These are phyloP conservation scores for Brachirus orientalis DNA, from an alignment of 2,113 vertebrate species.

Conservation along the genomic window DNA sequence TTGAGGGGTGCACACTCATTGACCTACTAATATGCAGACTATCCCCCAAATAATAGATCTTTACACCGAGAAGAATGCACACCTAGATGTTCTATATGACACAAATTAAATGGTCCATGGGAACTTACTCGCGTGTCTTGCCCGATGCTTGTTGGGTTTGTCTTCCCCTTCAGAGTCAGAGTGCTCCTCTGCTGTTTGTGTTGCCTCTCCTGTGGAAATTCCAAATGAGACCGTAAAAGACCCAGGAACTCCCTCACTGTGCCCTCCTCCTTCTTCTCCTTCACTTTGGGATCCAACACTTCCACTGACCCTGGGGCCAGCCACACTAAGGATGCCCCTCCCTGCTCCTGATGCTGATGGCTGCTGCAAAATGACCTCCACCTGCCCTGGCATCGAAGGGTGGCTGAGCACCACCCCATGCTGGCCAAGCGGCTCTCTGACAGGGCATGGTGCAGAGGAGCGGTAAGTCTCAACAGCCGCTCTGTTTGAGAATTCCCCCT, in stretches of 20 bases:
- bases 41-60: neutral
- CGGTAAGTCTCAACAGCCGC: conserved; percentile 18
- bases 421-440: conserved; percentile 76
- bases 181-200: conserved; percentile 79
- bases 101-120: conserved; percentile 14
- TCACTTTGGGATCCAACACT: conserved; percentile 81
- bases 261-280: conserved; percentile 84
- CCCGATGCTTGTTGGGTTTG: conserved; percentile 93
- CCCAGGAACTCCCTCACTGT: conserved; percentile 84
- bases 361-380: conserved; percentile 87
- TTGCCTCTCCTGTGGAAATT: conserved; percentile 83
- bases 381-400: conserved; percentile 66
- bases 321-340: conserved; percentile 64
- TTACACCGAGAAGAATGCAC: neutral
- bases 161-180: conserved; percentile 85
- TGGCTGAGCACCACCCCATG: conserved; percentile 73
- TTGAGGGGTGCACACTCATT: conserved; percentile 52
- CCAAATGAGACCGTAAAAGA: conserved; percentile 90
- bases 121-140: conserved; percentile 94
- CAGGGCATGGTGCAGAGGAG: conserved; percentile 43
- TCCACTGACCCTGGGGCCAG: conserved; percentile 81
- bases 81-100: neutral
- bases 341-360: conserved; percentile 59
- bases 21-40: conserved; percentile 18
- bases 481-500: conserved; percentile 54